Evolutionary conservation across 2,113 vertebrate species (phyloP).

Genomic region (Seriola aureovittata): DNA sequence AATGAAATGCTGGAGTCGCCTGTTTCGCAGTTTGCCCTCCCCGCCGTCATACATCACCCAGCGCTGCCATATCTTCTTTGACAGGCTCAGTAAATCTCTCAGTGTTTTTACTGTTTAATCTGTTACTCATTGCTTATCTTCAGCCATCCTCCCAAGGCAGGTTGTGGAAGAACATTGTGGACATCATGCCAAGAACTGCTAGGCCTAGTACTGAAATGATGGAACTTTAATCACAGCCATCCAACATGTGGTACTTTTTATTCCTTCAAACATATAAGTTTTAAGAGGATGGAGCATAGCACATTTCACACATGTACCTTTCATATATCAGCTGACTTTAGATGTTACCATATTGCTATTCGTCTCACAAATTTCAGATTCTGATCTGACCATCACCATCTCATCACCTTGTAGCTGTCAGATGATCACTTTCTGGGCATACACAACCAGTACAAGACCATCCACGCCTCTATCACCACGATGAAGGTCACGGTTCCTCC

Average conservation of each 20-base stretch:
- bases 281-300: neutral
- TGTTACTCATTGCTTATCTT: conserved; percentile 68
- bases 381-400: neutral
- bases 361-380: neutral
- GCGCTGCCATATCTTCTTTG: conserved; percentile 58
- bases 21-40: conserved; percentile 53
- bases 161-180: conserved; percentile 35
- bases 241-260: neutral
- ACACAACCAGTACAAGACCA: too few relatives aligned
- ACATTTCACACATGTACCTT: neutral
- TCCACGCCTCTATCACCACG: neutral
- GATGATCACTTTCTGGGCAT: neutral
- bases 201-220: conserved; percentile 15
- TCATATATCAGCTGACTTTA: neutral
- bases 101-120: conserved; percentile 76
- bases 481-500: neutral
- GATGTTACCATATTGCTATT: neutral
- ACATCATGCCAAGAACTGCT: conserved; percentile 2
- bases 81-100: conserved; percentile 76
- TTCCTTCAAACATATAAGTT: neutral
- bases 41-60: conserved; percentile 67
- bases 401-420: neutral
- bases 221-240: conserved; percentile 38
- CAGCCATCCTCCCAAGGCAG: conserved; percentile 43
- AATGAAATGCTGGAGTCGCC: conserved; percentile 73